Evolutionary conservation across 2,113 vertebrate species (phyloP).

Genomic region (Cryptomyrus ogoouensis): DNA sequence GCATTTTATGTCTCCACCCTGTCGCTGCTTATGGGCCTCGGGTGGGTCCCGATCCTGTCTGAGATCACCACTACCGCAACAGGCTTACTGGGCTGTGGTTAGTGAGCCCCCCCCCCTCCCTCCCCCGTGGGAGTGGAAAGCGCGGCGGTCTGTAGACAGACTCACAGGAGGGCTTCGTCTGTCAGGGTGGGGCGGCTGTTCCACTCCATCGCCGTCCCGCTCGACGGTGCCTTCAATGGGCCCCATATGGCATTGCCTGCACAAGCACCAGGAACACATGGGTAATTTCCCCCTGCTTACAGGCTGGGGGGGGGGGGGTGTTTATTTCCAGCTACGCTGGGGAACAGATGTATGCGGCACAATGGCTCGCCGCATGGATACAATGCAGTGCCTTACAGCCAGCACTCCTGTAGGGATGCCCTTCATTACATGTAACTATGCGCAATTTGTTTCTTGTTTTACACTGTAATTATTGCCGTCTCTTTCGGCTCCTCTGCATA

Average conservation of each 20-base stretch:
- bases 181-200: conserved; percentile 32
- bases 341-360: neutral
- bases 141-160: neutral
- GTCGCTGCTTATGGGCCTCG: conserved; percentile 58
- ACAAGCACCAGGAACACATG: conserved; percentile 32
- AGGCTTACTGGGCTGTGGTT: conserved; percentile 34
- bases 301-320: neutral
- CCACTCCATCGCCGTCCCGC: conserved; percentile 34
- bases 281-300: conserved; percentile 35
- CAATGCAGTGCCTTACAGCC: neutral
- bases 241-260: conserved; percentile 34
- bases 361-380: neutral
- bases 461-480: neutral
- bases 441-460: neutral
- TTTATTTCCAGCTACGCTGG: neutral
- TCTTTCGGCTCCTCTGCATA: neutral
- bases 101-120: conserved; percentile 31
- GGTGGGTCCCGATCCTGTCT: conserved; percentile 58
- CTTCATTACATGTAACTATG: neutral
- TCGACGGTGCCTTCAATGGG: conserved; percentile 43
- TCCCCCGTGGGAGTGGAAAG: neutral
- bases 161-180: conserved; percentile 32
- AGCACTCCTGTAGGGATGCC: neutral
- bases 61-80: conserved; percentile 20
- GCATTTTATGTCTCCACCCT: conserved; percentile 65